phyloP scores from a whole-genome alignment of 2,797 vertebrate genomes.

The Hybognathus amarus region DNA sequence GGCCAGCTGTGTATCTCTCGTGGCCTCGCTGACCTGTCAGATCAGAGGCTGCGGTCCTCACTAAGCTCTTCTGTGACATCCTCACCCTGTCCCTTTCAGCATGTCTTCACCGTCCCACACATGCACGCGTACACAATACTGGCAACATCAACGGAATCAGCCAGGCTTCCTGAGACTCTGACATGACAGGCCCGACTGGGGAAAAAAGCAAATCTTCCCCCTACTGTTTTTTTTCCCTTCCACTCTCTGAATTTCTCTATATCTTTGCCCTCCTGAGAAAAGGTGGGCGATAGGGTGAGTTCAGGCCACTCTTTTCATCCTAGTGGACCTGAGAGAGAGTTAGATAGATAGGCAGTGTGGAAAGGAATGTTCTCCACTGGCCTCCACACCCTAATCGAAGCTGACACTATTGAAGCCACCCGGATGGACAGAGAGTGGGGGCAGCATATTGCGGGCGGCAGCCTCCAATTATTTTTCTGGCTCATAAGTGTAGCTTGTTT shows the following conservation, averaged over 20 bases:
- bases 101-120: constrained; percentile 69
- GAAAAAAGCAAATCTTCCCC: constrained; percentile 45
- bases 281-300: constrained; percentile 26
- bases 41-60: constrained; percentile 55
- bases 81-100: constrained; percentile 79
- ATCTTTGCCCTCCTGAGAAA: constrained; percentile 39
- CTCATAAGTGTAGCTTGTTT: constrained; percentile 80
- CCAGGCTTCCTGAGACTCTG: constrained; percentile 67
- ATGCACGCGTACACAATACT: constrained; percentile 38
- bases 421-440: constrained; percentile 71
- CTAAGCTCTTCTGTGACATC: constrained; percentile 71
- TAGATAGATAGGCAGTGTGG: constrained; percentile 40
- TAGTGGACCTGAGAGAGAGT: constrained; percentile 51
- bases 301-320: constrained; percentile 35
- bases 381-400: constrained; percentile 71
- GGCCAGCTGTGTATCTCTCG: constrained; percentile 40
- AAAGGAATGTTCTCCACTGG: constrained; percentile 50
- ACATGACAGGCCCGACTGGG: constrained; percentile 77
- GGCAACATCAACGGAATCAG: constrained; percentile 56
- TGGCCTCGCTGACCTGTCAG: constrained; percentile 63
- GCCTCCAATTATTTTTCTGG: constrained; percentile 83
- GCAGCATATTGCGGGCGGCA: constrained; percentile 72
- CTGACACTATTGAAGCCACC: constrained; percentile 75
- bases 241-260: constrained; percentile 31
- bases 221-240: constrained; percentile 13